These are phyloP conservation scores for Hyppa rectilinea DNA, from an alignment of 2,888 invertebrate species.

Conservation along the genomic window DNA sequence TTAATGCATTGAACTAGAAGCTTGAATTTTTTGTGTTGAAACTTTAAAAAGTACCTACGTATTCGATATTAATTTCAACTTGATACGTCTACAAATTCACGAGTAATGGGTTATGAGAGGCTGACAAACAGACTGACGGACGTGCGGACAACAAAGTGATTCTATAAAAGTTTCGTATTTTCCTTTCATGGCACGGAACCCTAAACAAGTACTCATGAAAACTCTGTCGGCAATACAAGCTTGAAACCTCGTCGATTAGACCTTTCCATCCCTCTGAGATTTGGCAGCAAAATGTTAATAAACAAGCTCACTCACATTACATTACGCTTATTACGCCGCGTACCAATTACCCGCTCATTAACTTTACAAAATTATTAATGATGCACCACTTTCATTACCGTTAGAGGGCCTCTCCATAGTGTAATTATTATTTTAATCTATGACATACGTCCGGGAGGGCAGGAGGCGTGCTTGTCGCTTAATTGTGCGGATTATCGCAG, in stretches of 20 bases:
- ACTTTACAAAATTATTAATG: slow-evolving; percentile 29
- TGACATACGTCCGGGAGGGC: slow-evolving; percentile 48
- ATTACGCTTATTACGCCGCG: slow-evolving; percentile 6
- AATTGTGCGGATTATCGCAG: slow-evolving; percentile 82
- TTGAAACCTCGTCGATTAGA: background rate
- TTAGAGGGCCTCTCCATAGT: slow-evolving; percentile 15
- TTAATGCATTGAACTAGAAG: too few relatives aligned
- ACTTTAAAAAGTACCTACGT: too few relatives aligned
- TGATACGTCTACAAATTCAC: too few relatives aligned
- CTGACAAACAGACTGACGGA: too few relatives aligned
- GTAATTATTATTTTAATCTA: slow-evolving; percentile 60
- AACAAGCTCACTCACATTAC: slow-evolving; percentile 11
- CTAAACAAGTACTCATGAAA: background rate
- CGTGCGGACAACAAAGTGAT: too few relatives aligned
- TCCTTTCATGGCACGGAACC: too few relatives aligned
- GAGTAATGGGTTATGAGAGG: too few relatives aligned
- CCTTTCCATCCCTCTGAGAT: background rate
- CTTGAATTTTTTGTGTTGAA: too few relatives aligned
- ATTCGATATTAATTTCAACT: too few relatives aligned
- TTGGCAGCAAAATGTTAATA: slow-evolving; percentile 14
- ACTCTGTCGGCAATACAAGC: background rate
- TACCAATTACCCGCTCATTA: slow-evolving; percentile 35
- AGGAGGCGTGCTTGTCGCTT: slow-evolving; percentile 77
- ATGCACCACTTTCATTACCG: slow-evolving; percentile 40
- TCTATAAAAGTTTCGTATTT: too few relatives aligned